These are phyloP conservation scores for Hydrocynus forskahlii DNA, from an alignment of 2,797 vertebrate species.

Conservation along the genomic window DNA sequence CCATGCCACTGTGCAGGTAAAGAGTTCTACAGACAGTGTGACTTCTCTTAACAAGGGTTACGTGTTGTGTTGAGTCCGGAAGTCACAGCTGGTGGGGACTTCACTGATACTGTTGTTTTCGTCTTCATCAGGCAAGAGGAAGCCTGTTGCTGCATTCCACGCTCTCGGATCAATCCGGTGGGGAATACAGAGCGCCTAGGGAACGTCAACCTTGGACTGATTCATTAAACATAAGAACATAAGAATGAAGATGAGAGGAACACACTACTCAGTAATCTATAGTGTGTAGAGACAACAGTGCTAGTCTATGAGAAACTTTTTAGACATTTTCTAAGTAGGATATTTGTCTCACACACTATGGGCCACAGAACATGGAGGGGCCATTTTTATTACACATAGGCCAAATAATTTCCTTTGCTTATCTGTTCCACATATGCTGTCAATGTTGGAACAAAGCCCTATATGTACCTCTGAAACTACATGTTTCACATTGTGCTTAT, in stretches of 20 bases:
- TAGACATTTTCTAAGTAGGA: neutral
- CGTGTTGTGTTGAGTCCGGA: constrained; percentile 62
- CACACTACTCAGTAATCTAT: neutral
- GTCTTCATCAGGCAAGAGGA: constrained; percentile 69
- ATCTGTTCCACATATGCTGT: too few species aligned
- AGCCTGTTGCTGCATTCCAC: constrained; percentile 49
- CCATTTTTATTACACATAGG: neutral
- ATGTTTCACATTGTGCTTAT: too few species aligned
- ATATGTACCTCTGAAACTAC: too few species aligned
- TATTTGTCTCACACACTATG: neutral
- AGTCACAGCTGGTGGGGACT: constrained; percentile 58
- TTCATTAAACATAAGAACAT: constrained; percentile 51
- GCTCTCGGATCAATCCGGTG: constrained; percentile 33
- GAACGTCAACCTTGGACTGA: constrained; percentile 61
- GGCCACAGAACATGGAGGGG: neutral
- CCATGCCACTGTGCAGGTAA: neutral
- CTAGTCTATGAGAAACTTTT: neutral
- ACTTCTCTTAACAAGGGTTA: neutral
- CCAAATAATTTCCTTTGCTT: neutral
- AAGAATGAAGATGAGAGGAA: neutral
- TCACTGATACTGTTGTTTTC: constrained; percentile 73
- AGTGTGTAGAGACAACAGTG: neutral
- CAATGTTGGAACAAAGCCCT: too few species aligned
- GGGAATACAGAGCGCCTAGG: constrained; percentile 53
- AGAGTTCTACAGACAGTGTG: constrained; percentile 4